Percentiles rank a stretch among this genome's conserved stretches.
These are phyloP conservation scores for Cyprinodon tularosa DNA, from an alignment of 2,113 vertebrate genomes.

Conservation along the genomic window DNA sequence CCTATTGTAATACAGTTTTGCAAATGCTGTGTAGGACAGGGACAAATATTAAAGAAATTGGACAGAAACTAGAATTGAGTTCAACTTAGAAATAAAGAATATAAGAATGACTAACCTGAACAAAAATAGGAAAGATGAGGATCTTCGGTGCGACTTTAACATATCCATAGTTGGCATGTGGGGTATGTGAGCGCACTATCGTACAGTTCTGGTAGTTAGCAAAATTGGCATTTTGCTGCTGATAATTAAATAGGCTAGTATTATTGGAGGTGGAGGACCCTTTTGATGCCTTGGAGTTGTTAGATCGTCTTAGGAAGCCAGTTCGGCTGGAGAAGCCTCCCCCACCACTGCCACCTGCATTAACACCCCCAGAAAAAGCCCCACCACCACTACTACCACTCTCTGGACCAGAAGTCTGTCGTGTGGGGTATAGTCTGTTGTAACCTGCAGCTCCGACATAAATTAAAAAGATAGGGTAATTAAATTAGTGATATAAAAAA, in stretches of 20 bases:
- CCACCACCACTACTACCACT: conserved; percentile 21
- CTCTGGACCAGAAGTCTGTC: conserved; percentile 56
- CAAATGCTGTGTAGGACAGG: too few species aligned
- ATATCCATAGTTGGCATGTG: conserved; percentile 87
- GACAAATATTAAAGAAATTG: too few species aligned
- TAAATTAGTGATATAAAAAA: not conserved
- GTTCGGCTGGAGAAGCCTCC: conserved; percentile 73
- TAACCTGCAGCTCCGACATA: conserved; percentile 45
- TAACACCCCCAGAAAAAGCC: conserved; percentile 43
- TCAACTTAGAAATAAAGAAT: not conserved
- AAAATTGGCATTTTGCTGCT: conserved; percentile 81
- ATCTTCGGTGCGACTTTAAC: conserved; percentile 91
- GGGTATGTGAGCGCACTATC: conserved; percentile 84
- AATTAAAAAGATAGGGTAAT: not conserved
- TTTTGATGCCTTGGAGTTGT: conserved; percentile 76
- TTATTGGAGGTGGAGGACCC: conserved; percentile 66
- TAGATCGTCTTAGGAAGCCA: conserved; percentile 83
- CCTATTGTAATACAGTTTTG: too few species aligned
- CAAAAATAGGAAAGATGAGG: conserved; percentile 93
- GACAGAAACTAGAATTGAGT: too few species aligned
- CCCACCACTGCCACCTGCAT: conserved; percentile 14
- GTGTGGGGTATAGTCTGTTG: conserved; percentile 67
- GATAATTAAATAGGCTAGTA: conserved; percentile 41
- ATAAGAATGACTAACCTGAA: conserved; percentile 81
- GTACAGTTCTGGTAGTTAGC: conserved; percentile 93